Evolutionary conservation across 2,113 vertebrate species (phyloP), one percentile per base, ranked within the genome.

Genomic region (Paracanthobrama guichenoti): DNA sequence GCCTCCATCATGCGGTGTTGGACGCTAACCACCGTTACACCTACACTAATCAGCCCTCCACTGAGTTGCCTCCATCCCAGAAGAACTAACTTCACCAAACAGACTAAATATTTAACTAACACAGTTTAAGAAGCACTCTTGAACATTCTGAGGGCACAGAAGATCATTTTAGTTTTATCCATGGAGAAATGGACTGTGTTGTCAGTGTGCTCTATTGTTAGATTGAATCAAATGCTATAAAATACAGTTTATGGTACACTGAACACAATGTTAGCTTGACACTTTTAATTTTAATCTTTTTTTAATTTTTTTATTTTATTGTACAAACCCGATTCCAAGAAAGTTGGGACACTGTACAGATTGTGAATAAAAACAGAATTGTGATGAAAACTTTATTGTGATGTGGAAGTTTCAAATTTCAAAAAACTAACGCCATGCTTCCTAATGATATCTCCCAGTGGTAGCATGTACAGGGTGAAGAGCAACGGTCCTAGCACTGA

Each of bases 71-170:
- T 62, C n/a, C 4, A 3, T 62, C 59, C 39, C 57, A 18, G 9
- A 46, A 80, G 60, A 80, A 80, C 60, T 80, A 80, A 80, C 78
- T 80, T 79, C 42, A 80, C 60, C 60, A 50, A 67, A 67, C 79
- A 67, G 24, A 31, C 35, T 64, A 66, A 67, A 80, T 50, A 67
- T 80, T 80, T 53, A 50, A 80, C 10, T 66, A 67, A 2, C 44
- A 50, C 18, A 11, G 24, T 80, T 80, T 67, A 67, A 16, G 53
- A 78, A 79, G 77, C 57, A 6, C 14, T 62, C 24, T 11, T 46
- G 42, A 64, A 26, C 39, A 60, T 60, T 78, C 22, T 78, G 11
- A 24, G 13, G 59, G 5, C 39, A 46, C 39, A 64, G 39, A 4
- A 79, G 39, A 39, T 46, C 14, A 48, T 50, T 66, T 50, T 20